A percentile compares a stretch with the other conserved stretches of the same genome.
Conservation (phyloP, 2,888 invertebrate species). For the Ectemnius cavifrons region DNA sequence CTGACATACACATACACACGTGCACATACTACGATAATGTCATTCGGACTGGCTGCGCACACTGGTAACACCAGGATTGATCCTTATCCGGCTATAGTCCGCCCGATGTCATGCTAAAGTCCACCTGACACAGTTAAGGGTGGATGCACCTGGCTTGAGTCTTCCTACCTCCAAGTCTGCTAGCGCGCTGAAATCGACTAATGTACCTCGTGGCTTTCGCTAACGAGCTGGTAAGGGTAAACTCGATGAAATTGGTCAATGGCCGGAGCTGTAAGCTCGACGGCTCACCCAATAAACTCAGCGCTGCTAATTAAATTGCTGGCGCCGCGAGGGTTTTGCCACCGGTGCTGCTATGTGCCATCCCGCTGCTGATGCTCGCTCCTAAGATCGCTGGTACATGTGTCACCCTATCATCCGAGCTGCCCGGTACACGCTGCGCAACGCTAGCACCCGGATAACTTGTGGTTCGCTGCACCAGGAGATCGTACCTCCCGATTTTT, state of each 20-base stretch:
- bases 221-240: conserved; percentile 58
- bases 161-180: conserved; percentile 8
- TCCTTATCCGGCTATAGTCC: conserved; percentile 32
- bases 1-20: too few species aligned
- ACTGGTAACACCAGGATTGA: conserved; percentile 23
- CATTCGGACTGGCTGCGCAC: background rate
- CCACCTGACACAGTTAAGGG: conserved; percentile 53
- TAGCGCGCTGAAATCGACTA: conserved; percentile 17
- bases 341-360: conserved; percentile 27
- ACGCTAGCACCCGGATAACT: background rate
- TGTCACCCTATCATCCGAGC: conserved; percentile 4
- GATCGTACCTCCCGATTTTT: background rate
- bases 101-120: conserved; percentile 46
- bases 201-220: conserved; percentile 37
- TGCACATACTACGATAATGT: background rate
- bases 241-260: conserved; percentile 66
- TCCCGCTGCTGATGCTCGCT: conserved; percentile 43
- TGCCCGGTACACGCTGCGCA: conserved; percentile 9
- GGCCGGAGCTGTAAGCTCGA: conserved; percentile 58
- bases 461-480: too few species aligned
- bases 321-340: conserved; percentile 21
- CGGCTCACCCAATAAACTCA: conserved; percentile 56
- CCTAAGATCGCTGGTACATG: conserved; percentile 36
- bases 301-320: conserved; percentile 58
- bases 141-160: conserved; percentile 38